Conservation (phyloP, 1,140 invertebrate species). For the Caenorhabditis latens region DNA sequence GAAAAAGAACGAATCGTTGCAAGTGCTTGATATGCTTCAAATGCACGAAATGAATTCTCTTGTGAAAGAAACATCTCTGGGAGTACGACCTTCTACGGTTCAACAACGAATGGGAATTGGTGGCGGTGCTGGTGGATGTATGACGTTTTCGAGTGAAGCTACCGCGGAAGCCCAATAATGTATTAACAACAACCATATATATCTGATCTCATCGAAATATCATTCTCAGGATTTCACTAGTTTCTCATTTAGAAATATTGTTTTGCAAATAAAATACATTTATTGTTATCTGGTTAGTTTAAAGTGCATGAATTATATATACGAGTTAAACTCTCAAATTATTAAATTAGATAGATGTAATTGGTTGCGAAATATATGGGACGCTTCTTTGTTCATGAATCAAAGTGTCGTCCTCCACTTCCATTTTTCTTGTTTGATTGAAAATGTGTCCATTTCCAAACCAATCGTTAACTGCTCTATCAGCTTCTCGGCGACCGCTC, state of each 20-base stretch:
- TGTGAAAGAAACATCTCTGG: conserved; percentile 75
- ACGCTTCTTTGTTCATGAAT: not conserved
- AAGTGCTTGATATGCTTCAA: conserved; percentile 77
- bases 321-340: conserved; percentile 19
- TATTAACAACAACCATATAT: not conserved
- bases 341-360: conserved; percentile 27
- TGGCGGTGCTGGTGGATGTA: conserved; percentile 17
- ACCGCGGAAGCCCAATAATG: not conserved
- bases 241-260: not conserved
- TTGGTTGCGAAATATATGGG: conserved; percentile 33
- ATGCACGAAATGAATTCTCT: conserved; percentile 74
- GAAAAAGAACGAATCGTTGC: conserved; percentile 77
- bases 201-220: conserved; percentile 14
- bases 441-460: not conserved
- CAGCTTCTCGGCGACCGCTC: conserved; percentile 60
- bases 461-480: conserved; percentile 55
- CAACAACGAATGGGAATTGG: conserved; percentile 42
- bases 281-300: not conserved
- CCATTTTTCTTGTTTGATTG: not conserved
- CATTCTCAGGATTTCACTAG: conserved; percentile 32
- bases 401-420: not conserved
- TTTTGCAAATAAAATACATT: conserved; percentile 8
- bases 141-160: not conserved
- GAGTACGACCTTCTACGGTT: conserved; percentile 46
- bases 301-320: not conserved